Evolutionary conservation across 92 coral and sea anemone genomes (phyloP).

Genomic region (Epizoanthus fatuus): DNA sequence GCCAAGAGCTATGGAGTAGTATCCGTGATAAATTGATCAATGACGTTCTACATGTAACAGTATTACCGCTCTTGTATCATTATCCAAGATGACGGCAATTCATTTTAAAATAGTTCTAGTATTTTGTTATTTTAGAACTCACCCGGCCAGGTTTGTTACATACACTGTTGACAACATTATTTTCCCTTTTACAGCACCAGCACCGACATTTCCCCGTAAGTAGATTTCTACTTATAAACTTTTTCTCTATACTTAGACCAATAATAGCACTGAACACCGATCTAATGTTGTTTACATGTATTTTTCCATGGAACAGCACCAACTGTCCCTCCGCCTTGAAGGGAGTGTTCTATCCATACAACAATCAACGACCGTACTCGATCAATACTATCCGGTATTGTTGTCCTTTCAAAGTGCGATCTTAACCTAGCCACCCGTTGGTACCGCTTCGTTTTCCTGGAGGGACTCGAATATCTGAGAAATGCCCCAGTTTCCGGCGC

Average conservation of each 20-base stretch:
- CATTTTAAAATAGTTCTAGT: too few species aligned
- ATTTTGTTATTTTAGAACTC: too few species aligned
- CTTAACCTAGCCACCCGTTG: background rate
- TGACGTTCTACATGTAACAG: too few species aligned
- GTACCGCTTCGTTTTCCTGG: conserved; percentile 13
- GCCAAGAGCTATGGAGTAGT: too few species aligned
- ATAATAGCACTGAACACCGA: background rate
- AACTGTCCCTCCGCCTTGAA: background rate
- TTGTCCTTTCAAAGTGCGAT: background rate
- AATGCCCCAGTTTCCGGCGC: background rate
- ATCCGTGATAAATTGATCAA: too few species aligned
- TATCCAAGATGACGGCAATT: too few species aligned
- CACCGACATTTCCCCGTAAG: conserved; percentile 17
- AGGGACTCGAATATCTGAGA: conserved; percentile 8
- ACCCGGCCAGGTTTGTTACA: too few species aligned
- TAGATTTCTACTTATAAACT: background rate
- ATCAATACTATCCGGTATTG: conserved; percentile 3
- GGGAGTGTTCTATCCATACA: conserved; percentile 13
- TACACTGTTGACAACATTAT: background rate
- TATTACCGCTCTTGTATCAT: too few species aligned
- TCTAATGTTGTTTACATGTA: background rate
- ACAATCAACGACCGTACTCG: conserved; percentile 8
- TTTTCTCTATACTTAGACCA: background rate
- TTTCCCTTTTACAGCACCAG: conserved; percentile 5
- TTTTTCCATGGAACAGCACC: background rate